These are phyloP conservation scores for Monomorium pharaonis DNA, from an alignment of 1,140 invertebrate genomes.

Conservation along the genomic window DNA sequence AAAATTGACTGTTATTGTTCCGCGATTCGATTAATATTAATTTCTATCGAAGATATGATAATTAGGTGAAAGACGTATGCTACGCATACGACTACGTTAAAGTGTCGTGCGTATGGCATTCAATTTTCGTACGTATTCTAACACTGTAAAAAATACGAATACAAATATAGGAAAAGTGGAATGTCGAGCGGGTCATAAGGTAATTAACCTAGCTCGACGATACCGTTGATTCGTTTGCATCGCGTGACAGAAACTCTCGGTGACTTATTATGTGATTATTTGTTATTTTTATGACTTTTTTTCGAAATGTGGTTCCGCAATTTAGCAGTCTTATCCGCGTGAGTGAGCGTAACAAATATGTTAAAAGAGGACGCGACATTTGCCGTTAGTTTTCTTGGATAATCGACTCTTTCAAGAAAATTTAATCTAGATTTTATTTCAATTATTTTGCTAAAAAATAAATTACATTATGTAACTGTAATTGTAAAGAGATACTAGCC, in stretches of 20 bases:
- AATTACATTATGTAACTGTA: neutral
- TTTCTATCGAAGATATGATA: neutral
- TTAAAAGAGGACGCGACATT: constrained; percentile 7
- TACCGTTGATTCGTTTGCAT: constrained; percentile 65
- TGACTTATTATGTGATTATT: constrained; percentile 57
- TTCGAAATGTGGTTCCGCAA: constrained; percentile 60
- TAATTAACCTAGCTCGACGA: constrained; percentile 63
- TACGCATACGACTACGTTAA: neutral
- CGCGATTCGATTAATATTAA: neutral
- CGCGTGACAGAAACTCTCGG: constrained; percentile 58
- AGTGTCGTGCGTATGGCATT: constrained; percentile 56
- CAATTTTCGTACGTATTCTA: constrained; percentile 58
- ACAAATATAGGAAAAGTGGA: constrained; percentile 34
- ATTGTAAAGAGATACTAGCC: too few relatives aligned
- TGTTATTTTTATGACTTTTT: constrained; percentile 49
- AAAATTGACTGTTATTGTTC: neutral
- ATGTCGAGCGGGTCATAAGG: constrained; percentile 27
- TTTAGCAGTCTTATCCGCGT: neutral
- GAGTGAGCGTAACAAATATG: neutral
- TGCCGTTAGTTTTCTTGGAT: neutral
- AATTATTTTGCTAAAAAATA: neutral
- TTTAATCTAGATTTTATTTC: neutral
- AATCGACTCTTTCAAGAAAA: neutral
- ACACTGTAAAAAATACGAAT: neutral
- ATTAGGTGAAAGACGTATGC: neutral